phyloP scores from a whole-genome alignment of 1,140 invertebrate species.

The Pseudomyrmex concolor region DNA sequence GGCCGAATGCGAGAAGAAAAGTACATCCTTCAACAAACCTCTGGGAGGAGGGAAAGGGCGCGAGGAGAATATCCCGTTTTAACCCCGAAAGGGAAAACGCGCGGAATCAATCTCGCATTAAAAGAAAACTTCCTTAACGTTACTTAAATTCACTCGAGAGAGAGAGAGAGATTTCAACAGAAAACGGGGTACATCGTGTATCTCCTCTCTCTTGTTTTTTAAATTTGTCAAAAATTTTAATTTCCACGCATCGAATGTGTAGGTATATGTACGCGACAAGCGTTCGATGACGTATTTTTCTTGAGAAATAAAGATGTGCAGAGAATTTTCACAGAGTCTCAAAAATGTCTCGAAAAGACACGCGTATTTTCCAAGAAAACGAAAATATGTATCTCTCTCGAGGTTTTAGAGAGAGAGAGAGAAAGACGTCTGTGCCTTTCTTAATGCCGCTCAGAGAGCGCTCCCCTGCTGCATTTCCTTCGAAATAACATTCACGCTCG shows the following conservation, averaged over 20 bases:
- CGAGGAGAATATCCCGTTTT: too few relatives aligned
- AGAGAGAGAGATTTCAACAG: too few relatives aligned
- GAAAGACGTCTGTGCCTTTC: not conserved
- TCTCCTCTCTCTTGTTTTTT: too few relatives aligned
- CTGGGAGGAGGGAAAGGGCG: too few relatives aligned
- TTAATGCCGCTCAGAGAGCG: not conserved
- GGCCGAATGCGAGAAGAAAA: not conserved
- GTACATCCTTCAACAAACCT: too few relatives aligned
- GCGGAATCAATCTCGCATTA: too few relatives aligned
- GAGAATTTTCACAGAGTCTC: not conserved
- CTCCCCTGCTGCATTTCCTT: not conserved
- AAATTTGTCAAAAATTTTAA: not conserved
- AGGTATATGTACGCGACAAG: not conserved
- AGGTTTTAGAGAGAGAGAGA: not conserved
- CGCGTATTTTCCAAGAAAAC: not conserved
- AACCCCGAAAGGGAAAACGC: too few relatives aligned
- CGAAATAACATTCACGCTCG: constrained; percentile 14
- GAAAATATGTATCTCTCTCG: not conserved
- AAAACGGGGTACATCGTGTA: too few relatives aligned
- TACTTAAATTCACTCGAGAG: too few relatives aligned
- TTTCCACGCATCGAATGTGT: not conserved
- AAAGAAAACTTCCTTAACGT: too few relatives aligned
- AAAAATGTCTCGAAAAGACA: not conserved
- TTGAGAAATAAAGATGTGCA: not conserved
- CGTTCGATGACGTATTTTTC: too few relatives aligned